Conservation (phyloP, 2,797 vertebrate species). For the Takifugu ocellatus region DNA sequence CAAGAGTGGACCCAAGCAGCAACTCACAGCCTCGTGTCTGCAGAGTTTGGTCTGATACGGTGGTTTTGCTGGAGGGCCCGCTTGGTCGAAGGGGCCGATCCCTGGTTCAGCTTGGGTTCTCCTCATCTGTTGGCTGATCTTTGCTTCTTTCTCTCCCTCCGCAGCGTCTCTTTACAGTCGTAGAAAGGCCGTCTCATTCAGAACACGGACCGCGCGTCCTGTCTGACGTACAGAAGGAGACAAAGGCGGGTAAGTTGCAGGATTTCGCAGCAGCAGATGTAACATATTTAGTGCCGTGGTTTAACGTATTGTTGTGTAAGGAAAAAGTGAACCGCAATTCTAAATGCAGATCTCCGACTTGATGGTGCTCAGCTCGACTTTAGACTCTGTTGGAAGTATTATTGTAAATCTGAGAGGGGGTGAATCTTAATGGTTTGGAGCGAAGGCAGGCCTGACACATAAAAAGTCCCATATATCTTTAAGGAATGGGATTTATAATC, state of each 20-base stretch:
- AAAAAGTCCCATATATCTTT: slow-evolving; percentile 58
- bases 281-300: no score
- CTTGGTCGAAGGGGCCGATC: slow-evolving; percentile 58
- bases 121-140: slow-evolving; percentile 68
- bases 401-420: slow-evolving; percentile 9
- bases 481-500: slow-evolving; percentile 66
- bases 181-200: slow-evolving; percentile 40
- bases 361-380: slow-evolving; percentile 8
- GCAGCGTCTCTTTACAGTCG: slow-evolving; percentile 14
- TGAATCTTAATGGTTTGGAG: slow-evolving; percentile 2
- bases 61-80: not conserved
- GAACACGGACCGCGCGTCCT: slow-evolving; percentile 49
- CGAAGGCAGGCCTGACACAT: slow-evolving; percentile 43
- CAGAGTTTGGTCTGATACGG: not conserved
- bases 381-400: slow-evolving; percentile 17
- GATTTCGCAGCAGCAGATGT: slow-evolving; percentile 3
- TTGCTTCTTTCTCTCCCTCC: slow-evolving; percentile 16
- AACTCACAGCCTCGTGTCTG: no score
- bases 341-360: not conserved
- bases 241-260: slow-evolving; percentile 13
- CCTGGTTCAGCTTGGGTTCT: slow-evolving; percentile 65
- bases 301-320: no score
- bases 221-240: slow-evolving; percentile 37
- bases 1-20: not conserved
- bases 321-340: no score